Conservation (phyloP, 2,113 vertebrate species). For the Speoplatyrhinus poulsoni region DNA sequence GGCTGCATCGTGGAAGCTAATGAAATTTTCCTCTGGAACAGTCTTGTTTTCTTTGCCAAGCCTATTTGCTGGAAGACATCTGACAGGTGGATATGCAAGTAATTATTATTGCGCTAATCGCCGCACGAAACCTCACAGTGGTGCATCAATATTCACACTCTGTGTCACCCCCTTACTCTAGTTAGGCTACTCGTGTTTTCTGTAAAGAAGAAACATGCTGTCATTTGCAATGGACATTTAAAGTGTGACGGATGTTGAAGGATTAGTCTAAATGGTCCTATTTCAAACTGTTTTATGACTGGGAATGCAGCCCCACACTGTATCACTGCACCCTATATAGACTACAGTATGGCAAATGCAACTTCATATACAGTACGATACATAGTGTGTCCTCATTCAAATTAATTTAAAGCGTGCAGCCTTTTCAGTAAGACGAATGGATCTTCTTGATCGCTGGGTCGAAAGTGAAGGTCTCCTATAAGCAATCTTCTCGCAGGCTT, state of each 20-base stretch:
- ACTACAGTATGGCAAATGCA: background rate
- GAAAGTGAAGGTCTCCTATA: background rate
- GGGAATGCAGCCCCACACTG: background rate
- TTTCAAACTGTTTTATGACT: background rate
- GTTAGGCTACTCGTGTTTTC: background rate
- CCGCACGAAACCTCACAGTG: conserved; percentile 15
- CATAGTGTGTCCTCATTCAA: background rate
- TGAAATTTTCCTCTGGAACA: conserved; percentile 10
- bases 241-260: conserved; percentile 24
- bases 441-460: background rate
- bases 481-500: background rate
- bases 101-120: conserved; percentile 41
- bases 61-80: conserved; percentile 14
- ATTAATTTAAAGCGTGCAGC: background rate
- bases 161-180: background rate
- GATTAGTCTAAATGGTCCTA: conserved; percentile 8
- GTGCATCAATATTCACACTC: conserved; percentile 11
- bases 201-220: conserved; percentile 1
- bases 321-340: too few relatives aligned
- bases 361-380: background rate
- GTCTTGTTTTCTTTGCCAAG: conserved; percentile 19
- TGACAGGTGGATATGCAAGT: conserved; percentile 23
- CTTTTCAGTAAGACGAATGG: background rate
- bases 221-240: conserved; percentile 4
- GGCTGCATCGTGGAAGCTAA: conserved; percentile 5